phyloP scores from a whole-genome alignment of 2,888 invertebrate species.

The Mesorhabditis spiculigera region DNA sequence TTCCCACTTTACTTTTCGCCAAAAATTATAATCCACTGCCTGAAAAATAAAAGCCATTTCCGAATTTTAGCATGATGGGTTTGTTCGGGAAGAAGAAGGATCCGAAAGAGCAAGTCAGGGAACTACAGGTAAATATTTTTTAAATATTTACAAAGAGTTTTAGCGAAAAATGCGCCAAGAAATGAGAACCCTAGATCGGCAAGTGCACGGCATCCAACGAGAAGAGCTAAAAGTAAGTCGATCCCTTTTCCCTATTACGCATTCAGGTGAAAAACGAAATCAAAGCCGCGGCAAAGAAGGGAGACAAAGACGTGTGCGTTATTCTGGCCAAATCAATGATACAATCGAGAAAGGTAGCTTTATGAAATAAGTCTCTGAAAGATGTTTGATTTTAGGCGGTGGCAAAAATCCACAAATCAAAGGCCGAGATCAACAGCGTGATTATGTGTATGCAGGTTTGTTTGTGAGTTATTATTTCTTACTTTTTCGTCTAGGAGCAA shows the following conservation, averaged over 20 bases:
- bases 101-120: constrained; percentile 71
- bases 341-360: constrained; percentile 61
- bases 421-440: constrained; percentile 93
- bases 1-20: no score
- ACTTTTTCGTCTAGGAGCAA: constrained; percentile 69
- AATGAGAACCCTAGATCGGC: constrained; percentile 80
- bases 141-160: constrained; percentile 71
- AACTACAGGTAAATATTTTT: constrained; percentile 85
- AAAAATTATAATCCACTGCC: no score
- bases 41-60: no score
- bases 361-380: constrained; percentile 62
- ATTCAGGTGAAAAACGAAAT: constrained; percentile 74
- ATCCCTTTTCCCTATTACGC: constrained; percentile 3
- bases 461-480: background rate
- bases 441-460: constrained; percentile 83
- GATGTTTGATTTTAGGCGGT: constrained; percentile 67
- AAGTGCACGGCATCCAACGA: constrained; percentile 83
- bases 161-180: constrained; percentile 75
- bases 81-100: constrained; percentile 58
- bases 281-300: constrained; percentile 91
- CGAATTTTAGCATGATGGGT: constrained; percentile 48
- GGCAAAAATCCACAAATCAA: constrained; percentile 86
- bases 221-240: constrained; percentile 82
- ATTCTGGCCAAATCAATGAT: constrained; percentile 54
- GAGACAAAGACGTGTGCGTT: constrained; percentile 86